Conservation (phyloP, 2,797 vertebrate species). For the Chrysocyon brachyurus region DNA sequence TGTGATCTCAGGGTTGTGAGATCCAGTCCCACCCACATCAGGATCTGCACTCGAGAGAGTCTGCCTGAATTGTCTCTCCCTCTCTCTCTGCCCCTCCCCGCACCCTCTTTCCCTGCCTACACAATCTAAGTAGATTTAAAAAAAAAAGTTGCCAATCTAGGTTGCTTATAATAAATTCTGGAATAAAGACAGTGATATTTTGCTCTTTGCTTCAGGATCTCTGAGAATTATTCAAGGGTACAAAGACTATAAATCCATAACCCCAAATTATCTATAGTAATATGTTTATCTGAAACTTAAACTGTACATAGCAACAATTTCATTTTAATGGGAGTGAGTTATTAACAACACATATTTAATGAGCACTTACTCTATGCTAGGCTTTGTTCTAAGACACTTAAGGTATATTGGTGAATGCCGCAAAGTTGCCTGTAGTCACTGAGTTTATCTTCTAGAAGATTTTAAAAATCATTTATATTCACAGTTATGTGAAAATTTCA, state of each 20-base stretch:
- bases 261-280: background rate
- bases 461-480: background rate
- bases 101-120: background rate
- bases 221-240: background rate
- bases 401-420: background rate
- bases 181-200: background rate
- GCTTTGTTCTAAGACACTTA: background rate
- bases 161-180: background rate
- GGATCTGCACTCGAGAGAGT: background rate
- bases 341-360: background rate
- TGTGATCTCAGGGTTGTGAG: background rate
- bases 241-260: background rate
- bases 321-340: background rate
- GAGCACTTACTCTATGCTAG: background rate
- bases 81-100: background rate
- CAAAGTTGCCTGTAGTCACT: background rate
- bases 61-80: background rate
- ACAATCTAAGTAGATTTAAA: background rate
- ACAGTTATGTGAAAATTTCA: slow-evolving; percentile 21
- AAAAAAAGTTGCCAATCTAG: background rate
- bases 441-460: background rate
- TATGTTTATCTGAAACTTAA: background rate
- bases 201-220: background rate
- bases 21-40: background rate
- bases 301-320: background rate